Conservation (phyloP, 2,113 vertebrate genomes). For the Spermophilus dauricus region DNA sequence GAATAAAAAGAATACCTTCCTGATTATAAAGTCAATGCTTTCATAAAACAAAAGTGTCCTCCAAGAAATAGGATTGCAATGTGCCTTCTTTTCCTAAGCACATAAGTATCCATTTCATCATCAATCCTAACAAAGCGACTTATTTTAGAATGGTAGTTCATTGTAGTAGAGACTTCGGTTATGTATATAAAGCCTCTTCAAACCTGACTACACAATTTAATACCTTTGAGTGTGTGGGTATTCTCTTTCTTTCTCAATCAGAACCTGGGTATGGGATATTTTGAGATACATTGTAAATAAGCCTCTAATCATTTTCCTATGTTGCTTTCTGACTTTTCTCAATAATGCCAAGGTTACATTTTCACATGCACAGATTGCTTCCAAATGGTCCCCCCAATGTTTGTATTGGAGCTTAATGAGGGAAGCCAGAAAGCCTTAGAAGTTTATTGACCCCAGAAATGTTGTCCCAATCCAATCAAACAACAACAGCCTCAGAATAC, state of each 20-base stretch:
- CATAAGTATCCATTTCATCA: background rate
- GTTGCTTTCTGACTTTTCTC: conserved; percentile 10
- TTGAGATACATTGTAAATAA: background rate
- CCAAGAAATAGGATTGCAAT: background rate
- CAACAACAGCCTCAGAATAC: background rate
- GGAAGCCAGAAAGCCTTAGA: conserved; percentile 17
- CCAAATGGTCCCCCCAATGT: background rate
- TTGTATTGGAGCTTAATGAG: background rate
- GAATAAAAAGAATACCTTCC: background rate
- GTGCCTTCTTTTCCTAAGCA: background rate
- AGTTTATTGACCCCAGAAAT: conserved; percentile 18
- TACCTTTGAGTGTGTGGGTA: background rate
- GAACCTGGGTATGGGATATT: background rate
- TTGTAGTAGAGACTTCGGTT: background rate
- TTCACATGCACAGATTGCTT: background rate
- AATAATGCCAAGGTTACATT: conserved; percentile 1
- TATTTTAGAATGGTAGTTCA: background rate
- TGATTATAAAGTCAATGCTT: background rate
- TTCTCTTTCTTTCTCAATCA: background rate
- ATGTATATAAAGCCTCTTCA: background rate
- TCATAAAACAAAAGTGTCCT: background rate
- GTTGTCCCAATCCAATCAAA: background rate
- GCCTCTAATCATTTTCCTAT: background rate
- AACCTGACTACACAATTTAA: background rate
- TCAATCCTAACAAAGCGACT: background rate